These are phyloP conservation scores for Glaucopsyche alexis DNA, from an alignment of 2,888 invertebrate species.

Conservation along the genomic window DNA sequence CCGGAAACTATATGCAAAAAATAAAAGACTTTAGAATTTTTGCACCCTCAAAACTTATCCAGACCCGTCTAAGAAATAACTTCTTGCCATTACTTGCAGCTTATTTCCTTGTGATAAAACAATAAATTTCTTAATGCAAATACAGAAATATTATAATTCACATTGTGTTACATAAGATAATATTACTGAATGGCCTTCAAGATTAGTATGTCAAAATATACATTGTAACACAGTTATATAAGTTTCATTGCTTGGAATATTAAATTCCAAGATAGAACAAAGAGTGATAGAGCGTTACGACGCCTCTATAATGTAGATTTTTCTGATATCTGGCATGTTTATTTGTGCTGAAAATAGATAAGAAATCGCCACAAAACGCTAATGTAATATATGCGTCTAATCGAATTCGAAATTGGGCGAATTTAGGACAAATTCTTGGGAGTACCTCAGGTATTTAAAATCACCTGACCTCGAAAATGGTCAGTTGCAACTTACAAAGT, in stretches of 20 bases:
- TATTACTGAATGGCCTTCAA: slow-evolving; percentile 19
- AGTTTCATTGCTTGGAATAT: slow-evolving; percentile 18
- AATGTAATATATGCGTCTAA: background rate
- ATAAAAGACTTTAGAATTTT: too few relatives aligned
- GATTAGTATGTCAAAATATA: slow-evolving; percentile 17
- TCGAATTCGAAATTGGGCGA: background rate
- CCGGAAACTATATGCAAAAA: too few relatives aligned
- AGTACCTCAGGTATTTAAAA: background rate
- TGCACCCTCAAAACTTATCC: too few relatives aligned
- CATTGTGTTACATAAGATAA: slow-evolving; percentile 9
- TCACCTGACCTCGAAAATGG: background rate
- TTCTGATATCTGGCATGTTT: background rate
- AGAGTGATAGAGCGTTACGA: background rate
- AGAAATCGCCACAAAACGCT: background rate
- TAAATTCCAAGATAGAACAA: too few relatives aligned
- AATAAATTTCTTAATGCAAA: slow-evolving; percentile 10
- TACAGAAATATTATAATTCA: slow-evolving; percentile 15
- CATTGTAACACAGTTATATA: slow-evolving; percentile 16
- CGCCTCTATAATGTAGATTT: too few relatives aligned
- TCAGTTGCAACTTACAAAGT: slow-evolving; percentile 2
- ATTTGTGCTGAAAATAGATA: background rate
- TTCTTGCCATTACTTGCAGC: too few relatives aligned
- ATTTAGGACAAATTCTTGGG: background rate
- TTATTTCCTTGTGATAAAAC: background rate
- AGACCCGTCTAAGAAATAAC: too few relatives aligned